Percentiles rank a stretch among this genome's conserved stretches.
phyloP scores from a whole-genome alignment of 2,797 vertebrate genomes.

The Diplodus sargus region DNA sequence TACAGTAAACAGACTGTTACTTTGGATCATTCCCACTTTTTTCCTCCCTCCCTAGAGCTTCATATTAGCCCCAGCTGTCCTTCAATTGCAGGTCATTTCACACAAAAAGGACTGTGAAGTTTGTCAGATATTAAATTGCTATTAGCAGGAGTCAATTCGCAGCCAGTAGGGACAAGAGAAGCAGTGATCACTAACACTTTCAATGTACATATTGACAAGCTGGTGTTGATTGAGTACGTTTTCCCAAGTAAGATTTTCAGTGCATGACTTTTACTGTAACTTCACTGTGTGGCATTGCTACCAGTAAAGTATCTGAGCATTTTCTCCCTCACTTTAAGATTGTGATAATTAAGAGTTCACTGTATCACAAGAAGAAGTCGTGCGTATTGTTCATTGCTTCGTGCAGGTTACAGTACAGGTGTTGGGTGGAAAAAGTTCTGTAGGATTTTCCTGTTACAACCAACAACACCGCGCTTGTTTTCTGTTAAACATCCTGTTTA shows the following conservation, averaged over 20 bases:
- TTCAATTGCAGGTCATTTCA: neutral
- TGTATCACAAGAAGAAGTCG: neutral
- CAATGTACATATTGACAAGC: neutral
- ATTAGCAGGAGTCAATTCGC: neutral
- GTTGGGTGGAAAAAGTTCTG: conserved; percentile 19
- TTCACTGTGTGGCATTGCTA: neutral
- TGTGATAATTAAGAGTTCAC: neutral
- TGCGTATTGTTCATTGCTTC: conserved; percentile 5
- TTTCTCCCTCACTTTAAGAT: neutral
- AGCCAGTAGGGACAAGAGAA: neutral
- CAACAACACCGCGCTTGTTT: conserved; percentile 49
- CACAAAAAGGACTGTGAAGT: neutral
- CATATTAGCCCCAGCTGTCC: neutral
- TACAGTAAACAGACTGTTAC: neutral
- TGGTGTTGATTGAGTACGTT: neutral
- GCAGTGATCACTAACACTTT: neutral
- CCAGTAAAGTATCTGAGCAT: neutral
- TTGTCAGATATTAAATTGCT: neutral
- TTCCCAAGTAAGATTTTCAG: neutral
- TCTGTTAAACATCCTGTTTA: conserved; percentile 9
- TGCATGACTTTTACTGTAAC: neutral
- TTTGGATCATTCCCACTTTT: neutral
- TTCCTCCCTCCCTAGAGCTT: neutral
- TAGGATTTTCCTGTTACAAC: conserved; percentile 56
- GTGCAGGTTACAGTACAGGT: conserved; percentile 7